Evolutionary conservation across 1,140 invertebrate genomes (phyloP).

Genomic region (Phocides pigmalion): DNA sequence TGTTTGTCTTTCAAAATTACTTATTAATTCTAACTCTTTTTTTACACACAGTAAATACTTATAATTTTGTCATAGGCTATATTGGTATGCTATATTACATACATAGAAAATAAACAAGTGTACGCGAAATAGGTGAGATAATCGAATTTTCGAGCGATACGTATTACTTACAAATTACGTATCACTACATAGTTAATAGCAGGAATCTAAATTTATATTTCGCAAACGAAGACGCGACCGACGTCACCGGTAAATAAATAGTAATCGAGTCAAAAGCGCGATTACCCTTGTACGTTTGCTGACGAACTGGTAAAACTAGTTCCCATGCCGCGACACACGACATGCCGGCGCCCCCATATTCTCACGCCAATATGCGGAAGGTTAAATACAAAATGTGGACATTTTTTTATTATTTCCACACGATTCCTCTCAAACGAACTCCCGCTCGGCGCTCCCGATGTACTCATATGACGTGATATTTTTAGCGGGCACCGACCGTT

Average conservation of each 20-base stretch:
- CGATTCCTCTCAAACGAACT: background rate
- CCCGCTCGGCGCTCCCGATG: background rate
- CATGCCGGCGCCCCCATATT: slow-evolving; percentile 13
- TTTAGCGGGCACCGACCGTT: background rate
- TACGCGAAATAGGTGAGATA: too few relatives aligned
- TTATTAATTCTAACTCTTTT: too few relatives aligned
- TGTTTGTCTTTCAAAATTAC: too few relatives aligned
- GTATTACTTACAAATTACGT: too few relatives aligned
- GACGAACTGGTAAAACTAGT: slow-evolving; percentile 42
- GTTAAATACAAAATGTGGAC: slow-evolving; percentile 7
- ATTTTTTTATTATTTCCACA: slow-evolving; percentile 4
- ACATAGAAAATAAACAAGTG: too few relatives aligned
- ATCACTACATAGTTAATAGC: too few relatives aligned
- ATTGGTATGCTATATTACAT: too few relatives aligned
- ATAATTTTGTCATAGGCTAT: too few relatives aligned
- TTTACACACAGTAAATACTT: too few relatives aligned
- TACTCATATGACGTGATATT: background rate
- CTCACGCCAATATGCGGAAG: slow-evolving; percentile 30
- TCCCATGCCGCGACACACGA: slow-evolving; percentile 17
- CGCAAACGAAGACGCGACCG: too few relatives aligned
- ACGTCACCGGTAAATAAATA: background rate
- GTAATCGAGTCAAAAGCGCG: slow-evolving; percentile 14
- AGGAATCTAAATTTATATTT: too few relatives aligned
- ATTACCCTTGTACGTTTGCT: slow-evolving; percentile 31
- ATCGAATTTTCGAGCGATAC: too few relatives aligned